Evolutionary conservation across 2,113 vertebrate genomes (phyloP).

Genomic region (Isurus oxyrinchus): DNA sequence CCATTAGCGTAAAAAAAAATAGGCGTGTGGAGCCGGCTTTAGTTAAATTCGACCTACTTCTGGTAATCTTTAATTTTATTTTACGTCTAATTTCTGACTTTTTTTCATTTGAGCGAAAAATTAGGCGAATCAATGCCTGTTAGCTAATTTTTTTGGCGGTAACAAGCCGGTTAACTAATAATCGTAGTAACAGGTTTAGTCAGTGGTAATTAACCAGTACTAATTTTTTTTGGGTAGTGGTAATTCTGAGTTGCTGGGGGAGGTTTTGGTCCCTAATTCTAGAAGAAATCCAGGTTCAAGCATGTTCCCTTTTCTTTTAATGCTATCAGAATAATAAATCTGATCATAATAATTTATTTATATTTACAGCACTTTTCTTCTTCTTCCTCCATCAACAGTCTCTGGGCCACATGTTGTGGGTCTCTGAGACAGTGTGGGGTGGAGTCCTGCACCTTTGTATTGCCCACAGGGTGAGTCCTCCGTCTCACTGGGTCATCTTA

Average conservation of each 20-base stretch:
- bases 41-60: background rate
- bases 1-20: slow-evolving; percentile 44
- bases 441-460: background rate
- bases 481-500: background rate
- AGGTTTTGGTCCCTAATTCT: background rate
- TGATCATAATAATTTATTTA: background rate
- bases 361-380: background rate
- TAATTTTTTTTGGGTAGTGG: too few species aligned
- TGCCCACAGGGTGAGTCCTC: background rate
- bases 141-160: too few species aligned
- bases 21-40: background rate
- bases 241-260: too few species aligned
- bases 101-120: background rate
- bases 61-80: background rate
- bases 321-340: background rate
- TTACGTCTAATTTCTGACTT: background rate
- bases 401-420: background rate
- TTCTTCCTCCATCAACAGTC: too few species aligned
- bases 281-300: background rate
- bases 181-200: background rate
- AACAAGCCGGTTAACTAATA: background rate
- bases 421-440: background rate
- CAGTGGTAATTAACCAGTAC: background rate
- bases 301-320: background rate
- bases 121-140: background rate